phyloP scores from a whole-genome alignment of 1,140 invertebrate species.

The Cyrtorhinus lividipennis region DNA sequence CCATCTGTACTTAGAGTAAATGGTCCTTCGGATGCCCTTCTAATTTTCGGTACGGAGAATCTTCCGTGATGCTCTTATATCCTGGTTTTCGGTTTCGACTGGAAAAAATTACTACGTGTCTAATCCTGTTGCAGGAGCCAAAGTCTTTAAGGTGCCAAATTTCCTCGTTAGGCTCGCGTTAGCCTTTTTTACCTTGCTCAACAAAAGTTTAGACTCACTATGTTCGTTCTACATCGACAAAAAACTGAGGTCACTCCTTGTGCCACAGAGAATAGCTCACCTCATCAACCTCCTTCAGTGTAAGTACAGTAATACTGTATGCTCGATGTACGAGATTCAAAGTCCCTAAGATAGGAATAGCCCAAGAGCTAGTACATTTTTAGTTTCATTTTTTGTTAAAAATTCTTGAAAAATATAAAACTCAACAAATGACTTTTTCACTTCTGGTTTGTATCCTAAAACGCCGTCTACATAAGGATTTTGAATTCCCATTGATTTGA shows the following conservation, averaged over 20 bases:
- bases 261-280: slow-evolving; percentile 37
- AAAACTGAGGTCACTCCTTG: slow-evolving; percentile 30
- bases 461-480: too few species aligned
- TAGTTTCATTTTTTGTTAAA: too few species aligned
- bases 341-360: too few species aligned
- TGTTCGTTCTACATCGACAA: slow-evolving; percentile 28
- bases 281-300: slow-evolving; percentile 40
- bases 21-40: slow-evolving; percentile 34
- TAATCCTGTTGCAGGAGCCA: slow-evolving; percentile 37
- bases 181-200: slow-evolving; percentile 32
- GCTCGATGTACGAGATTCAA: too few species aligned
- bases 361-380: too few species aligned
- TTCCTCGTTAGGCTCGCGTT: slow-evolving; percentile 34
- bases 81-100: not conserved
- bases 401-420: not conserved
- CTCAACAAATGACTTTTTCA: too few species aligned
- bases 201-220: slow-evolving; percentile 30
- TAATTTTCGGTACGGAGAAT: slow-evolving; percentile 34
- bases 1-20: slow-evolving; percentile 24
- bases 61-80: too few species aligned
- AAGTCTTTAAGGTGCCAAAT: slow-evolving; percentile 37
- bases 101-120: too few species aligned
- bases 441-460: too few species aligned
- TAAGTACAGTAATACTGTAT: too few species aligned
- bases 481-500: too few species aligned